Evolutionary conservation across 1,140 invertebrate genomes (phyloP), one percentile per base, ranked within the genome.

Genomic region (Drosophila equinoxialis): DNA sequence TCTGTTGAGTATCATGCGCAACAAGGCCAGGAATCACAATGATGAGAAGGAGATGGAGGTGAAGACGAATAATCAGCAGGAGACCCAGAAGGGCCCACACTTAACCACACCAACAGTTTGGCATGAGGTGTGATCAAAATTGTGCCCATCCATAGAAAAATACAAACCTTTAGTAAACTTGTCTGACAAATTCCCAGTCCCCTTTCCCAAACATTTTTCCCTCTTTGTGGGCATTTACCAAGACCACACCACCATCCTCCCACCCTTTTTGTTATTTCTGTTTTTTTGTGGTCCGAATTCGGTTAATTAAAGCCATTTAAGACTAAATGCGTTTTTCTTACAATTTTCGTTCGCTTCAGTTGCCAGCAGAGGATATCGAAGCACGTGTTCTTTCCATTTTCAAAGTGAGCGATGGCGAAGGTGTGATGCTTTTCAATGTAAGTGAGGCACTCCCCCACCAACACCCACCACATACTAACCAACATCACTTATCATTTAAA

Each of bases 361-460:
- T 72, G 60, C 60, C 68, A 30, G 73, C 85, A 55, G 68, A 78
- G 71, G 74, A 76, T 42, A 37, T 67, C 41, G 71, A 89, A 26
- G 26, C 54, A 14, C 61, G 71, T 55, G 17, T 87, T 62, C 60
- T 39, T 58, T 51, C 70, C n/a, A 60, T 87, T 63, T 90, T 90
- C 54, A 61, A 45, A 66, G 41, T 89, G 33, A 64, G 60, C 66
- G 61, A 78, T 26, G 71, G 76, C 55, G 7, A 66, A 13, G 86
- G 83, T 72, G 75, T 90, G 37, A 68, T 71, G 45, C 48, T 90
- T 41, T 90, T 90, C 60, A 81, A 90, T 79, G 86, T 90, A 90
- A 90, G 86, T 86, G 42, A 35, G 10, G 61, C 42, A 39, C 48
- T 33, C 20, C 26, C 37, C n/a, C 8, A 37, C 20, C 17, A 17